Evolutionary conservation across 2,888 invertebrate genomes (phyloP).

Genomic region (Gastracanthus pulcherrimus): DNA sequence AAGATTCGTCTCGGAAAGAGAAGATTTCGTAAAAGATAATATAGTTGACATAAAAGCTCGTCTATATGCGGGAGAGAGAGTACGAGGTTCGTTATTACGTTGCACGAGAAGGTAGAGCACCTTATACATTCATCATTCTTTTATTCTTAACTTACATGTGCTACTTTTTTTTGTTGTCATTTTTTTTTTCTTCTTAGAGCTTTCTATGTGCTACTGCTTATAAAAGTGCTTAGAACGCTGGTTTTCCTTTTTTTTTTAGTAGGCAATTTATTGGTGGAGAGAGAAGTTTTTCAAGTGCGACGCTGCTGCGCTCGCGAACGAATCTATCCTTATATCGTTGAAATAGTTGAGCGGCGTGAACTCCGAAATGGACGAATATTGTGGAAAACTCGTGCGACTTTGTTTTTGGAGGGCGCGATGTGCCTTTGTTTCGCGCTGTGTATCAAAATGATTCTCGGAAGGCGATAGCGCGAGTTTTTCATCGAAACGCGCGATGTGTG

Average conservation of each 20-base stretch:
- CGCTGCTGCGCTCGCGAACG: neutral
- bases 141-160: neutral
- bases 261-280: too few species aligned
- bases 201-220: too few species aligned
- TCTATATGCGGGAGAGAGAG: conserved; percentile 58
- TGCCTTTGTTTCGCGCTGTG: conserved; percentile 17
- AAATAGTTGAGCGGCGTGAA: too few species aligned
- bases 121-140: conserved; percentile 5
- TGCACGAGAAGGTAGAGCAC: conserved; percentile 57
- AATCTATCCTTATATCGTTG: too few species aligned
- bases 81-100: conserved; percentile 60
- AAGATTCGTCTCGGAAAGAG: conserved; percentile 15
- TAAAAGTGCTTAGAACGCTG: too few species aligned
- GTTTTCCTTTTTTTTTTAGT: neutral
- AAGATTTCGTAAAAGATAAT: too few species aligned
- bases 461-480: neutral
- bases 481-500: neutral
- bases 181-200: neutral
- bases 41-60: conserved; percentile 29
- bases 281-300: too few species aligned
- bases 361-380: too few species aligned
- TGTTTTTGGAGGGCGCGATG: too few species aligned
- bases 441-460: neutral
- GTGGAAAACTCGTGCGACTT: too few species aligned
- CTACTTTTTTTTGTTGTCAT: neutral